A percentile compares a stretch with the other conserved stretches of the same genome.
These are phyloP conservation scores for Papilio polytes DNA, from an alignment of 1,140 invertebrate species.

Conservation along the genomic window DNA sequence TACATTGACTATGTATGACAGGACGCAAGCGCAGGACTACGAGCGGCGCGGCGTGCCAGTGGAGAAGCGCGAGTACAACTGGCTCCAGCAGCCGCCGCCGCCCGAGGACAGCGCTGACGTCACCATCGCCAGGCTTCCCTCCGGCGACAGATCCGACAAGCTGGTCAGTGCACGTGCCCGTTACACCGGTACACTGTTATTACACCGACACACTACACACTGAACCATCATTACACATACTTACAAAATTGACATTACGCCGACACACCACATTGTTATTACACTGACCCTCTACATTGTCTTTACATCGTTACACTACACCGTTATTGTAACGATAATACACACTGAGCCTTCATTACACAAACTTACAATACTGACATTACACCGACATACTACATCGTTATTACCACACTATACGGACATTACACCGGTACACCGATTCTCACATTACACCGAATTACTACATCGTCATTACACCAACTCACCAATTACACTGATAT, in stretches of 20 bases:
- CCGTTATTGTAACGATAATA: too few relatives aligned
- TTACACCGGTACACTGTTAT: not conserved
- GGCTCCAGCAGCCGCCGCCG: constrained; percentile 95
- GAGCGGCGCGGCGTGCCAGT: constrained; percentile 94
- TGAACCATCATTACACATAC: too few relatives aligned
- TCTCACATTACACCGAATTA: too few relatives aligned
- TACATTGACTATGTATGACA: constrained; percentile 49
- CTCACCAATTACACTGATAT: too few relatives aligned
- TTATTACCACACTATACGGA: too few relatives aligned
- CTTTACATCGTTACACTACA: not conserved
- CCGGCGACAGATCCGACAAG: constrained; percentile 91
- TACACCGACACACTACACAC: too few relatives aligned
- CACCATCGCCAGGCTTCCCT: constrained; percentile 91
- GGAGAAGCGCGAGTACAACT: constrained; percentile 95
- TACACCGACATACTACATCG: too few relatives aligned
- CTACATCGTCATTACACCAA: too few relatives aligned
- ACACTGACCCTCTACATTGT: not conserved
- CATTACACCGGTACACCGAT: too few relatives aligned
- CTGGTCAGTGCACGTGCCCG: constrained; percentile 83
- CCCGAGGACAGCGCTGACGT: constrained; percentile 93
- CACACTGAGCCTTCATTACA: too few relatives aligned
- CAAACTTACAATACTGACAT: too few relatives aligned
- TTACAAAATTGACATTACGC: too few relatives aligned
- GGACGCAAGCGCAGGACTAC: constrained; percentile 94
- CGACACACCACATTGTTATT: not conserved